phyloP scores from a whole-genome alignment of 2,113 vertebrate genomes.

The Saccopteryx bilineata region DNA sequence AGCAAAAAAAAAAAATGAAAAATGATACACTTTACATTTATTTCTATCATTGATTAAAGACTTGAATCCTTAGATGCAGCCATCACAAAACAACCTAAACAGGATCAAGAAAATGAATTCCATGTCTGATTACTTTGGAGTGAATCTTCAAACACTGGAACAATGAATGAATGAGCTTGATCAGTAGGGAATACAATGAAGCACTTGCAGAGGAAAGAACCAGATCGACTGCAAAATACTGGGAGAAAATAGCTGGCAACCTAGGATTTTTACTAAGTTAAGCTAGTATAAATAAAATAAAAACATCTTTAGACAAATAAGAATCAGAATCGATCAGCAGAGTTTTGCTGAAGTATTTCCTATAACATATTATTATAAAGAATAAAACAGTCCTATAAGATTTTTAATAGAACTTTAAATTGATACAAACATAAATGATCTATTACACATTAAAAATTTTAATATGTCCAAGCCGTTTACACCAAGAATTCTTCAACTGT shows the following conservation, averaged over 20 bases:
- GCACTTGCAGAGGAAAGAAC: not conserved
- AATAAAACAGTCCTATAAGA: not conserved
- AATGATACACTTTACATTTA: not conserved
- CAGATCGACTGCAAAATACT: not conserved
- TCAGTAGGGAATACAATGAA: not conserved
- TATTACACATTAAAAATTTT: not conserved
- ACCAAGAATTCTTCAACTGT: not conserved
- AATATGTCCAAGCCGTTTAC: not conserved
- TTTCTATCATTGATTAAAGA: not conserved
- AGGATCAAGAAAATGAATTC: not conserved
- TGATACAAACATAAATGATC: not conserved
- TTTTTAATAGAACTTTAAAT: not conserved
- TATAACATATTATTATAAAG: not conserved
- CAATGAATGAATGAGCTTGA: not conserved
- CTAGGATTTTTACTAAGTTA: not conserved
- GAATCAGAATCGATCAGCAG: not conserved
- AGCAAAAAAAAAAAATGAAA: constrained; percentile 24
- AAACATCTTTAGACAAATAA: not conserved
- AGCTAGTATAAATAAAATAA: not conserved
- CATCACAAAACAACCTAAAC: not conserved
- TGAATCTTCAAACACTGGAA: not conserved
- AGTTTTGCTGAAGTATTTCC: not conserved
- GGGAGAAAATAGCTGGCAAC: not conserved
- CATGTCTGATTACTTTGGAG: not conserved
- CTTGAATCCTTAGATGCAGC: not conserved